These are phyloP conservation scores for Cercopithecus mona DNA, from an alignment of 2,113 vertebrate species.

Conservation along the genomic window DNA sequence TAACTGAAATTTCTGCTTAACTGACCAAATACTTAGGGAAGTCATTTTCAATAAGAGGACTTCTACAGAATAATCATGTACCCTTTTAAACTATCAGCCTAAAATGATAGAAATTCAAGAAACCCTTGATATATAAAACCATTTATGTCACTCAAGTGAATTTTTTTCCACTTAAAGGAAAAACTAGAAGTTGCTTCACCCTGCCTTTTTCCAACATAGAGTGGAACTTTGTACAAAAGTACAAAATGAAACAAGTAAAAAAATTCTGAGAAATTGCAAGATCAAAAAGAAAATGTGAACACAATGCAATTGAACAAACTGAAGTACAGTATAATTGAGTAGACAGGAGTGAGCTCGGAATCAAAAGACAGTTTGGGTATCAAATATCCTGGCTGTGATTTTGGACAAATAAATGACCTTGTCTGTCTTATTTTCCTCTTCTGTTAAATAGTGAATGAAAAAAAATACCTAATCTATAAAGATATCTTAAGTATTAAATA, in stretches of 20 bases:
- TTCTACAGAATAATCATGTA: conserved; percentile 1
- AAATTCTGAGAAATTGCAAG: not conserved
- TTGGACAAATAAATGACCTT: not conserved
- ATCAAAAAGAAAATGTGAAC: not conserved
- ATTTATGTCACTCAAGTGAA: conserved; percentile 1
- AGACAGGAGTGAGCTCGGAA: not conserved
- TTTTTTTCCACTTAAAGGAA: conserved; percentile 1
- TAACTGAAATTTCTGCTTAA: conserved; percentile 4
- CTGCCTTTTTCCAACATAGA: not conserved
- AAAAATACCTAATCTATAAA: not conserved
- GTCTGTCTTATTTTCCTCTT: not conserved
- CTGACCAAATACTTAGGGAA: not conserved
- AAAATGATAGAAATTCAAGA: conserved; percentile 49
- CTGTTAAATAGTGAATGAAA: not conserved
- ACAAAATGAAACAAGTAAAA: not conserved
- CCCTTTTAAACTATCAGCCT: not conserved
- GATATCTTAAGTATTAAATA: not conserved
- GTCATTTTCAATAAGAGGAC: conserved; percentile 36
- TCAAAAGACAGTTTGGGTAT: not conserved
- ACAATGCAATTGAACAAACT: not conserved
- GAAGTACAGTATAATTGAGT: not conserved
- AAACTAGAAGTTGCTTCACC: not conserved
- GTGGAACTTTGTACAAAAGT: not conserved
- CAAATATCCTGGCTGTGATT: not conserved
- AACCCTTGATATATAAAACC: conserved; percentile 29